phyloP scores from a whole-genome alignment of 2,797 vertebrate species.

The Phalloptychus januarius region DNA sequence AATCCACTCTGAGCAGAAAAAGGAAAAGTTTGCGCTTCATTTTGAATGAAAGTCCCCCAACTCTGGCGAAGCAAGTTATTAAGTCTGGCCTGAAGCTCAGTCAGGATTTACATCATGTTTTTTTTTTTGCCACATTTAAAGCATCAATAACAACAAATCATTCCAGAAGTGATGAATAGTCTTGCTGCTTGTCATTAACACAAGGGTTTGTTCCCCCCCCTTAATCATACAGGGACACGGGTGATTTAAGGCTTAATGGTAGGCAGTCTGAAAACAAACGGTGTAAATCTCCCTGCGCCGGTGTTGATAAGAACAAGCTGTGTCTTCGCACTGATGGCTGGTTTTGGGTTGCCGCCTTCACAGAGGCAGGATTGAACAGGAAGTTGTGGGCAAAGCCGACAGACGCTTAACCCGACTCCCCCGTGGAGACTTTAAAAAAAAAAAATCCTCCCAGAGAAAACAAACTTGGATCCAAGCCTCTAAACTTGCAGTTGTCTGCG shows the following conservation, averaged over 20 bases:
- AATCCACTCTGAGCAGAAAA: constrained; percentile 35
- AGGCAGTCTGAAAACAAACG: constrained; percentile 51
- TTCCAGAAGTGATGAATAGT: constrained; percentile 40
- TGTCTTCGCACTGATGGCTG: constrained; percentile 60
- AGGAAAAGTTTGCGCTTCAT: constrained; percentile 34
- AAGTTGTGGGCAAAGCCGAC: constrained; percentile 57
- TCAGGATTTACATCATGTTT: constrained; percentile 56
- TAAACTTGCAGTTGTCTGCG: constrained; percentile 45
- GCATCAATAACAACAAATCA: constrained; percentile 55
- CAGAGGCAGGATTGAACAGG: constrained; percentile 55
- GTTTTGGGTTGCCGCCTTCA: constrained; percentile 43
- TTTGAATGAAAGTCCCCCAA: constrained; percentile 30
- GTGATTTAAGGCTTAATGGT: constrained; percentile 57
- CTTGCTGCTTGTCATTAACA: constrained; percentile 63
- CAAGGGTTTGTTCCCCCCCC: constrained; percentile 39
- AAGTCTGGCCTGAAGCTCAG: constrained; percentile 33
- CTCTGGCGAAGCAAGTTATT: constrained; percentile 29
- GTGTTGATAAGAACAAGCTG: constrained; percentile 62
- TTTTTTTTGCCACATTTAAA: constrained; percentile 32
- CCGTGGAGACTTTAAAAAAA: constrained; percentile 46
- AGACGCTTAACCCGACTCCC: constrained; percentile 58
- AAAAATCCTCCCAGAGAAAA: constrained; percentile 38
- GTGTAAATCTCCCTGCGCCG: constrained; percentile 51
- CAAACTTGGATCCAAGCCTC: constrained; percentile 60
- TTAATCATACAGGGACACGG: constrained; percentile 39